Conservation (phyloP, 2,888 invertebrate species). For the Himalopsyche kuldschensis region DNA sequence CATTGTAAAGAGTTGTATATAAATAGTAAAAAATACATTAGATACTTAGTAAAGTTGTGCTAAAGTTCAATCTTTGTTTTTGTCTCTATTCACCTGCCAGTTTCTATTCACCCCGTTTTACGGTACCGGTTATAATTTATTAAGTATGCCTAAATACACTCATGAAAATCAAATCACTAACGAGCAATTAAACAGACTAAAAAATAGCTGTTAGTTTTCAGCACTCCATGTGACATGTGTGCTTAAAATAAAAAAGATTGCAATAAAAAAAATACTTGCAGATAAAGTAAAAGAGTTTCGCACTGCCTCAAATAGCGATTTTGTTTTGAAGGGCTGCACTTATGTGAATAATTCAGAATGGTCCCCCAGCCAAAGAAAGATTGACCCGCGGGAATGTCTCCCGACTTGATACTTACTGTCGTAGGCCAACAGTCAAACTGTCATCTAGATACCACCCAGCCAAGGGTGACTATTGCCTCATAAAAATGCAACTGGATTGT, state of each 20-base stretch:
- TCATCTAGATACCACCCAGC: conserved; percentile 28
- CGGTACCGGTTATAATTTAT: too few species aligned
- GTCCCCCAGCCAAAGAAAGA: conserved; percentile 9
- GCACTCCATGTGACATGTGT: background rate
- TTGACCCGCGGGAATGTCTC: conserved; percentile 12
- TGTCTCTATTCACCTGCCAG: too few species aligned
- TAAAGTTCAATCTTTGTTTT: too few species aligned
- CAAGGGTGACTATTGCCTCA: background rate
- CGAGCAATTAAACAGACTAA: too few species aligned
- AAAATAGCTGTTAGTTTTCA: background rate
- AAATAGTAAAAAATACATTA: too few species aligned
- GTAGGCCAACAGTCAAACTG: conserved; percentile 27
- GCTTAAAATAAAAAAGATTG: background rate
- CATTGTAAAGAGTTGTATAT: too few species aligned
- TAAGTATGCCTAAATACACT: too few species aligned
- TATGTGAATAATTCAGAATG: conserved; percentile 33
- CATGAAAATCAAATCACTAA: too few species aligned
- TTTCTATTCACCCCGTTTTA: too few species aligned
- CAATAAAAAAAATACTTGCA: background rate
- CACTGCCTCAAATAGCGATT: conserved; percentile 10
- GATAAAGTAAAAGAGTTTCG: background rate
- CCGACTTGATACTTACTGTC: conserved; percentile 15
- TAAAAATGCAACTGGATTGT: background rate
- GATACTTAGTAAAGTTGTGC: too few species aligned
- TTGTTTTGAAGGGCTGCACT: conserved; percentile 19